Percentiles rank a stretch among this genome's conserved stretches.
These are phyloP conservation scores for Engraulis encrasicolus DNA, from an alignment of 2,113 vertebrate genomes.

Conservation along the genomic window DNA sequence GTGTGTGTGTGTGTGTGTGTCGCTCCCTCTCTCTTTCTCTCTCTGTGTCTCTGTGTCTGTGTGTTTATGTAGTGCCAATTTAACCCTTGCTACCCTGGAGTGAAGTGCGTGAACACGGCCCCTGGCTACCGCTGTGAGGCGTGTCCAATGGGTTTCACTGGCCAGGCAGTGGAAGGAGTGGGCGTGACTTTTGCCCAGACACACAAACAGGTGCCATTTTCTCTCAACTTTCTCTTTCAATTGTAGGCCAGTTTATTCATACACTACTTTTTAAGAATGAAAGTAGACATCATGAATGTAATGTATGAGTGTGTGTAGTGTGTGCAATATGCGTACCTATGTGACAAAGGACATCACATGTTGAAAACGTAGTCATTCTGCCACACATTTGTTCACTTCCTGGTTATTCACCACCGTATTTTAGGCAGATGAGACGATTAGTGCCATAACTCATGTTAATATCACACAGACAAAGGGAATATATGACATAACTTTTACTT, in stretches of 20 bases:
- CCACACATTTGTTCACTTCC: too few relatives aligned
- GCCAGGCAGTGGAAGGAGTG: slow-evolving; percentile 82
- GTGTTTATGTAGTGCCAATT: slow-evolving; percentile 84
- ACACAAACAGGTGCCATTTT: slow-evolving; percentile 87
- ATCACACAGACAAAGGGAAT: too few relatives aligned
- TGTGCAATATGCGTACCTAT: not conserved
- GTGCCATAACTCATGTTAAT: too few relatives aligned
- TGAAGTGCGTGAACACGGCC: slow-evolving; percentile 88
- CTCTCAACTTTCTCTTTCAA: not conserved
- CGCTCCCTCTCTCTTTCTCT: too few relatives aligned
- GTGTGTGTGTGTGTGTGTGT: not conserved
- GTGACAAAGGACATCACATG: too few relatives aligned
- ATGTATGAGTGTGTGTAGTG: not conserved
- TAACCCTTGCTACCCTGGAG: slow-evolving; percentile 92
- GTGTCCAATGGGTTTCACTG: slow-evolving; percentile 88
- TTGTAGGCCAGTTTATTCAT: too few relatives aligned
- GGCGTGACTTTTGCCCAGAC: slow-evolving; percentile 84
- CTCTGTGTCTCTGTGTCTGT: slow-evolving; percentile 21
- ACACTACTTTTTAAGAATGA: too few relatives aligned
- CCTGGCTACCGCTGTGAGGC: slow-evolving; percentile 91
- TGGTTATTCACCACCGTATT: too few relatives aligned
- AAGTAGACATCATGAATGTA: too few relatives aligned
- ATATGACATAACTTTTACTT: too few relatives aligned
- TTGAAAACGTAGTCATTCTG: too few relatives aligned
- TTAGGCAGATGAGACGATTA: too few relatives aligned